Conservation (phyloP, 2,888 invertebrate species). For the Corbicula japonica region DNA sequence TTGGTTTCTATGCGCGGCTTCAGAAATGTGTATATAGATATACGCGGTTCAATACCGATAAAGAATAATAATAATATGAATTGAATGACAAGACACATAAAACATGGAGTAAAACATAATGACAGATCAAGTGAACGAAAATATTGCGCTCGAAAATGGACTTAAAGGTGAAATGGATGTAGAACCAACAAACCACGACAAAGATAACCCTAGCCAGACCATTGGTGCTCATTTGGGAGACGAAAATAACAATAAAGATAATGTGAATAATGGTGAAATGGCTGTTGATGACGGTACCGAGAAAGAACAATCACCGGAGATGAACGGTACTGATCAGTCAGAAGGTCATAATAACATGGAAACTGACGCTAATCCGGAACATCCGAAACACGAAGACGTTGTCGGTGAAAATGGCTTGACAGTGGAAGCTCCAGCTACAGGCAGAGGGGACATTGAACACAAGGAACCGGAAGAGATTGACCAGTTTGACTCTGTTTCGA, state of each 20-base stretch:
- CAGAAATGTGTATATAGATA: conserved; percentile 49
- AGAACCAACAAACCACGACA: background rate
- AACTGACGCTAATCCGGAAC: background rate
- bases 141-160: conserved; percentile 40
- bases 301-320: background rate
- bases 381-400: background rate
- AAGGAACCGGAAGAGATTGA: conserved; percentile 72
- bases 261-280: conserved; percentile 25
- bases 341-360: background rate
- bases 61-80: conserved; percentile 39
- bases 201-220: background rate
- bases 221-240: conserved; percentile 33
- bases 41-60: conserved; percentile 48
- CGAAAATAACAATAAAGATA: conserved; percentile 47
- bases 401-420: background rate
- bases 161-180: conserved; percentile 29
- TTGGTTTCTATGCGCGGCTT: conserved; percentile 78
- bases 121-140: conserved; percentile 35
- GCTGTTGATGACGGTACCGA: conserved; percentile 16
- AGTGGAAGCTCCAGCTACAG: background rate
- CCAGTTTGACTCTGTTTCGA: conserved; percentile 77
- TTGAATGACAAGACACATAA: conserved; percentile 38
- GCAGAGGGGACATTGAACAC: conserved; percentile 59
- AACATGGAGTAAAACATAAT: conserved; percentile 43
- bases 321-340: background rate